These are phyloP conservation scores for Irena cyanogastra DNA, from an alignment of 2,113 vertebrate genomes.

Conservation along the genomic window DNA sequence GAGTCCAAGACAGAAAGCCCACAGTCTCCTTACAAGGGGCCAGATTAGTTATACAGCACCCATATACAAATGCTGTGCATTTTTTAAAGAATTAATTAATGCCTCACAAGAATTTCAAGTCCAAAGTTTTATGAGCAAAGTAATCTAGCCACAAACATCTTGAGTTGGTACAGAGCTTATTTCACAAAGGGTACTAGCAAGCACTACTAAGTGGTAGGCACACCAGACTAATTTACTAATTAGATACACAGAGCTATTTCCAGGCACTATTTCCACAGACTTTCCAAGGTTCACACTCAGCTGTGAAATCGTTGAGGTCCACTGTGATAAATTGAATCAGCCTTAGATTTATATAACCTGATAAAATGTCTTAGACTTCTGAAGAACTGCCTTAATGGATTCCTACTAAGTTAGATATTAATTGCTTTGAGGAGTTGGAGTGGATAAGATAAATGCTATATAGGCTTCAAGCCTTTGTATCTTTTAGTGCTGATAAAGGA, in stretches of 20 bases:
- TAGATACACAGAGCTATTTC: background rate
- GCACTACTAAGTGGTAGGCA: background rate
- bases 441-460: background rate
- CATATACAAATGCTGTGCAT: background rate
- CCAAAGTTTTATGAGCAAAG: background rate
- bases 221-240: background rate
- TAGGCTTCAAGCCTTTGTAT: background rate
- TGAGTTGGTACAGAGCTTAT: background rate
- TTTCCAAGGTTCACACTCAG: background rate
- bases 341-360: background rate
- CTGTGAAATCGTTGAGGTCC: background rate
- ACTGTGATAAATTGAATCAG: background rate
- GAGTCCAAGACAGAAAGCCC: background rate
- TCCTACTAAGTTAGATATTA: background rate
- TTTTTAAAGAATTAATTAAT: background rate
- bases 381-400: background rate
- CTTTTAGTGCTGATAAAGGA: background rate
- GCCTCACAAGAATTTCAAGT: background rate
- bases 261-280: background rate
- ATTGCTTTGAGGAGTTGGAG: background rate
- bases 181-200: background rate
- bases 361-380: background rate
- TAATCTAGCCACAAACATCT: background rate
- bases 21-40: background rate
- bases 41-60: background rate